These are phyloP conservation scores for Drosophila erecta DNA, from an alignment of 1,140 invertebrate species.

Conservation along the genomic window DNA sequence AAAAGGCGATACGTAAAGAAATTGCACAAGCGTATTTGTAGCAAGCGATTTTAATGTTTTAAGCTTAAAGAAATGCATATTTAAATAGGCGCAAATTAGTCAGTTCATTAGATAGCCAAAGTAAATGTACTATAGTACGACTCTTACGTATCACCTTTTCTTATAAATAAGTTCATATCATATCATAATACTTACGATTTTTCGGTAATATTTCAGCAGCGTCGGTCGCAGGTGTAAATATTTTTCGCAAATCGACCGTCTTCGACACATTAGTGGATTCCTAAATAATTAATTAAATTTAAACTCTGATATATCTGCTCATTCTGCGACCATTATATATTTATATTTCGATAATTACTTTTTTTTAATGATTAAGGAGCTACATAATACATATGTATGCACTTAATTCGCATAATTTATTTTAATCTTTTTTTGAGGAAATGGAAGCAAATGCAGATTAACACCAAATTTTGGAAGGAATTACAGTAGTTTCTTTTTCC, in stretches of 20 bases:
- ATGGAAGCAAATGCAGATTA: background rate
- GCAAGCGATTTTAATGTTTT: background rate
- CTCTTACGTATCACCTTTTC: conserved; percentile 78
- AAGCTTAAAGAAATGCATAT: background rate
- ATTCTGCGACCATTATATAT: background rate
- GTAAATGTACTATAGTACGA: background rate
- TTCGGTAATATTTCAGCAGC: conserved; percentile 89
- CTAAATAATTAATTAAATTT: conserved; percentile 58
- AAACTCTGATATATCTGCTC: background rate
- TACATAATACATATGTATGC: background rate
- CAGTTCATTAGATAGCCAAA: conserved; percentile 10
- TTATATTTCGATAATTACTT: background rate
- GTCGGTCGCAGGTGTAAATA: conserved; percentile 93
- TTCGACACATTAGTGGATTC: conserved; percentile 84
- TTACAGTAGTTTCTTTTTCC: conserved; percentile 61
- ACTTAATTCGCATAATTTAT: no score
- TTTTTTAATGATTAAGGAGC: no score
- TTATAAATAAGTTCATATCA: background rate
- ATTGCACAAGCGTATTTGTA: background rate
- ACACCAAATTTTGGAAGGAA: conserved; percentile 4
- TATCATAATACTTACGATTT: conserved; percentile 86
- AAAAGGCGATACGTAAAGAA: conserved; percentile 74
- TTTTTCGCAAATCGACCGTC: conserved; percentile 92
- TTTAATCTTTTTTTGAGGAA: no score
- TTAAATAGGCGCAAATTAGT: background rate